A percentile compares a stretch with the other conserved stretches of the same genome.
Evolutionary conservation across 2,888 invertebrate species (phyloP).

Genomic region (Orthosia gracilis): DNA sequence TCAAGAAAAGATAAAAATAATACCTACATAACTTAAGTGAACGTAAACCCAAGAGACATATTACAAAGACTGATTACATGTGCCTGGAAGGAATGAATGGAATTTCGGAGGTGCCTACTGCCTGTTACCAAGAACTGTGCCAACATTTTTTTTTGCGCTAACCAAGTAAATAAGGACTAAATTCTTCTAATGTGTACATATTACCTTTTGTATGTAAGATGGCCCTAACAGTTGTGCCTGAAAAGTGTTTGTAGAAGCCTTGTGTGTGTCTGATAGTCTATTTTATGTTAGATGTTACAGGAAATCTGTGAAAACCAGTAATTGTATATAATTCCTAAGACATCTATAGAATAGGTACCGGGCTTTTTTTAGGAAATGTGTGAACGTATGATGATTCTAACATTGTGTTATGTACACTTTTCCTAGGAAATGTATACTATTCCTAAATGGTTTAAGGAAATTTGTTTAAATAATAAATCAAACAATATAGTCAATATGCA

Average conservation of each 20-base stretch:
- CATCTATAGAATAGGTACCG: no score
- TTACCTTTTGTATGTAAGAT: neutral
- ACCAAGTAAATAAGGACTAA: slow-evolving; percentile 9
- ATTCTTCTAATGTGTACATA: neutral
- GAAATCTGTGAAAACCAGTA: no score
- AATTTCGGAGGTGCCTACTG: slow-evolving; percentile 9
- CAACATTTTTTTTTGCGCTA: neutral
- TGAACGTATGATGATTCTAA: no score
- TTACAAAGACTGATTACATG: slow-evolving; percentile 36
- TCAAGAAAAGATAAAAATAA: slow-evolving; percentile 11
- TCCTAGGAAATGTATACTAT: no score
- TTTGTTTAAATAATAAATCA: no score
- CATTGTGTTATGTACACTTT: no score
- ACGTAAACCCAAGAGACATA: slow-evolving; percentile 25
- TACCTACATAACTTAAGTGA: slow-evolving; percentile 11
- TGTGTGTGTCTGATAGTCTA: neutral
- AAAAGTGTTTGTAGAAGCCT: neutral
- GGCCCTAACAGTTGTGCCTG: neutral
- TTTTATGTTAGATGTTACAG: neutral
- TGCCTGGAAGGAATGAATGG: slow-evolving; percentile 22
- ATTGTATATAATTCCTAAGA: no score
- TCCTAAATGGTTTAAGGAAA: no score
- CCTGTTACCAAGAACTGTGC: slow-evolving; percentile 9
- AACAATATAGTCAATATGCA: no score
- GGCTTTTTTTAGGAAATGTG: no score